Conservation (phyloP, 2,113 vertebrate genomes). For the Boleophthalmus pectinirostris region DNA sequence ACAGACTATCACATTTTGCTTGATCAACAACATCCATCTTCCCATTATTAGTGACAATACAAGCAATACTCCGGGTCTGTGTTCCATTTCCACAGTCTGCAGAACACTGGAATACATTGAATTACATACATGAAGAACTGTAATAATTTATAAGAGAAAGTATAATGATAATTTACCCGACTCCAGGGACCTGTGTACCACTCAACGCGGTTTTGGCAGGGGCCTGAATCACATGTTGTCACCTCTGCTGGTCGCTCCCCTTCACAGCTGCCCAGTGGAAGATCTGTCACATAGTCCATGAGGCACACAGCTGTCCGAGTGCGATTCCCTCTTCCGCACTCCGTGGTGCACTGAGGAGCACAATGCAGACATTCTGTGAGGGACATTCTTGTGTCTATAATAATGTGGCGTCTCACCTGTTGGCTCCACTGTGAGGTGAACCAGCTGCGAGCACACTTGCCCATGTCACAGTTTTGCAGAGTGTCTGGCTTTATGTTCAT, state of each 20-base stretch:
- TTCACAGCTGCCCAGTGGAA: conserved; percentile 89
- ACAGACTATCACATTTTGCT: conserved; percentile 72
- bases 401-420: conserved; percentile 73
- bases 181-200: conserved; percentile 92
- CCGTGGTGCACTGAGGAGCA: conserved; percentile 84
- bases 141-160: neutral
- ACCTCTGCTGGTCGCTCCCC: conserved; percentile 80
- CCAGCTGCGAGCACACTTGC: conserved; percentile 91
- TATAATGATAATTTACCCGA: conserved; percentile 76
- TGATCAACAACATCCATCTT: conserved; percentile 72
- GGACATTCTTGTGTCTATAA: neutral
- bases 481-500: conserved; percentile 86
- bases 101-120: conserved; percentile 75
- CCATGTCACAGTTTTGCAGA: conserved; percentile 94
- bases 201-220: conserved; percentile 82
- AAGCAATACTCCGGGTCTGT: conserved; percentile 79
- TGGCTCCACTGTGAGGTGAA: conserved; percentile 92
- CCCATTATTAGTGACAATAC: conserved; percentile 71
- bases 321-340: conserved; percentile 83
- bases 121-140: neutral
- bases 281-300: conserved; percentile 84
- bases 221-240: conserved; percentile 79
- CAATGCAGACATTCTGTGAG: conserved; percentile 1
- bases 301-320: conserved; percentile 85
- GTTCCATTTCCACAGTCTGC: conserved; percentile 84